These are phyloP conservation scores for Sebastes cheni DNA, from an alignment of 2,797 vertebrate species.

Conservation along the genomic window DNA sequence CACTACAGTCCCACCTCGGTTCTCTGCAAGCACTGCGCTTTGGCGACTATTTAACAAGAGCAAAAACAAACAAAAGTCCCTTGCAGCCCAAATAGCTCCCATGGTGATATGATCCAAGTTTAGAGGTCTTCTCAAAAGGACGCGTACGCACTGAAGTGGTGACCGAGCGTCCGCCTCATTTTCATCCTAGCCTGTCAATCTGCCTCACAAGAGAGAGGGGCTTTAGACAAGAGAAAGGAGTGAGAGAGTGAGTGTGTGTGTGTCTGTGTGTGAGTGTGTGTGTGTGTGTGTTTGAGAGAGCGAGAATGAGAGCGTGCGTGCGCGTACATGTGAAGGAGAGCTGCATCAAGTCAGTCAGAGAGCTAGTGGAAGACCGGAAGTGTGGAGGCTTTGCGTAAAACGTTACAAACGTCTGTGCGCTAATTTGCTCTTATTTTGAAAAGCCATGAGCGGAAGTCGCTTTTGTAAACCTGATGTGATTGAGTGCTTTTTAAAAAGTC, in stretches of 20 bases:
- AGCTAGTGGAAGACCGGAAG: constrained; percentile 38
- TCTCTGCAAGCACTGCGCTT: constrained; percentile 80
- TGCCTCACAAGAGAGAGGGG: constrained; percentile 72
- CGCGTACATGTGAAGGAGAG: constrained; percentile 47
- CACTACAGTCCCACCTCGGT: constrained; percentile 82
- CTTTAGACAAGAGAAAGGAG: constrained; percentile 77
- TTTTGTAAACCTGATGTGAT: not conserved
- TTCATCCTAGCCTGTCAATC: constrained; percentile 84
- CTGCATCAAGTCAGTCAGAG: constrained; percentile 28
- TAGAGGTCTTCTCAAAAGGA: constrained; percentile 79
- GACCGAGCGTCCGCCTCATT: constrained; percentile 84
- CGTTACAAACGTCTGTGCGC: too few species aligned
- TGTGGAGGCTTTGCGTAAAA: not conserved
- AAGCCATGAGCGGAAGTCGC: not conserved
- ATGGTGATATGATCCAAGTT: constrained; percentile 83
- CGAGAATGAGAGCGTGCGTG: constrained; percentile 55
- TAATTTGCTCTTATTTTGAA: constrained; percentile 48
- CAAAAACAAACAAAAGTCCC: constrained; percentile 86
- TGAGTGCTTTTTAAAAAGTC: not conserved
- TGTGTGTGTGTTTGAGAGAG: constrained; percentile 22
- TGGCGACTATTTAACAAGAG: constrained; percentile 86
- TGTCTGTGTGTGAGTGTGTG: constrained; percentile 3
- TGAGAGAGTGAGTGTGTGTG: constrained; percentile 37
- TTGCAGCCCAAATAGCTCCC: constrained; percentile 82
- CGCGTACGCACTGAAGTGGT: constrained; percentile 82